These are phyloP conservation scores for Hiodon tergisus DNA, from an alignment of 2,113 vertebrate species.

Conservation along the genomic window DNA sequence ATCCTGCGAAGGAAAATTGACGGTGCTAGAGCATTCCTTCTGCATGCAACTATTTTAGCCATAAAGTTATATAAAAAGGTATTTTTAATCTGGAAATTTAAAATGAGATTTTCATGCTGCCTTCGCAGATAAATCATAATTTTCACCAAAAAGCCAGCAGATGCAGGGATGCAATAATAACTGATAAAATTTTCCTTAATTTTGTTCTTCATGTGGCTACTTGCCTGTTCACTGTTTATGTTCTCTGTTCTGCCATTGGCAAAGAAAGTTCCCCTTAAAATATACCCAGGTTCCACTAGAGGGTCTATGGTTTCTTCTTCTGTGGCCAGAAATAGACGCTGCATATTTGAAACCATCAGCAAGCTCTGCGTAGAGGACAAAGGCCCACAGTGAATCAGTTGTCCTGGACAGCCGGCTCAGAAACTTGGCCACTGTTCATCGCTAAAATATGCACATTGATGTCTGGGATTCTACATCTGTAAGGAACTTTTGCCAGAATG, in stretches of 20 bases:
- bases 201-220: background rate
- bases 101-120: no score
- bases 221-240: background rate
- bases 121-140: no score
- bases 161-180: no score
- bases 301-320: constrained; percentile 12
- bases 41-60: no score
- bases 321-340: constrained; percentile 23
- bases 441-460: constrained; percentile 1
- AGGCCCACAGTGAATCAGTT: constrained; percentile 10
- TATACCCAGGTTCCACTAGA: constrained; percentile 9
- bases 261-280: constrained; percentile 2
- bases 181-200: background rate
- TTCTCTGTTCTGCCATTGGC: background rate
- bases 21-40: no score
- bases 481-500: background rate
- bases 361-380: constrained; percentile 24
- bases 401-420: background rate
- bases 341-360: constrained; percentile 22
- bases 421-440: background rate
- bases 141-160: no score
- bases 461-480: background rate
- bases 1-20: no score
- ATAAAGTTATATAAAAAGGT: no score
- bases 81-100: no score